A percentile compares a stretch with the other conserved stretches of the same genome.
Evolutionary conservation across 2,888 invertebrate species (phyloP).

Genomic region (Euphydryas editha): DNA sequence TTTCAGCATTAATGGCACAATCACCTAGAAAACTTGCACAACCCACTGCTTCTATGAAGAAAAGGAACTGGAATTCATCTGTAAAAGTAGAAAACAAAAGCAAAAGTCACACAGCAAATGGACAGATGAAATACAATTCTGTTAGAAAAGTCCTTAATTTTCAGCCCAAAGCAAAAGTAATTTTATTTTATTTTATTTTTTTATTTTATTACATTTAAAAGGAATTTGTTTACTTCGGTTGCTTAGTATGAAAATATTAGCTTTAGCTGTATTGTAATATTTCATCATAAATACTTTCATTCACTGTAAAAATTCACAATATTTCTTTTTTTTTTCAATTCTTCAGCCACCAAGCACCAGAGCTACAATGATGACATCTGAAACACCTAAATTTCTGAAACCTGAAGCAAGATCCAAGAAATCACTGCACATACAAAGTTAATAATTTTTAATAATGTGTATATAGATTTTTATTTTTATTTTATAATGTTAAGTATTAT

Average conservation of each 20-base stretch:
- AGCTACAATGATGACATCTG: slow-evolving; percentile 52
- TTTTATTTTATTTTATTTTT: background rate
- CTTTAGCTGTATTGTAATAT: too few species aligned
- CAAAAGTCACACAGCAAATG: slow-evolving; percentile 61
- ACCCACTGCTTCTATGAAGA: slow-evolving; percentile 52
- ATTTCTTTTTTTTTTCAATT: slow-evolving; percentile 12
- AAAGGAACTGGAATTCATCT: slow-evolving; percentile 73
- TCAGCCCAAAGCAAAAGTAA: slow-evolving; percentile 59
- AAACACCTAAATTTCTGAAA: slow-evolving; percentile 63
- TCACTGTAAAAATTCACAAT: background rate
- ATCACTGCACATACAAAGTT: slow-evolving; percentile 59
- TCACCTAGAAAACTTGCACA: slow-evolving; percentile 52
- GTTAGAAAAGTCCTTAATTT: slow-evolving; percentile 73
- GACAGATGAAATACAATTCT: slow-evolving; percentile 58
- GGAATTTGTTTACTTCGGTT: too few species aligned
- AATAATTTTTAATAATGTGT: slow-evolving; percentile 23
- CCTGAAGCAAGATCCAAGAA: slow-evolving; percentile 62
- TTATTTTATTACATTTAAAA: background rate
- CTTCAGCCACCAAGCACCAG: slow-evolving; percentile 55
- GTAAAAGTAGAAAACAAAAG: slow-evolving; percentile 65
- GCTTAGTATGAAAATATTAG: too few species aligned
- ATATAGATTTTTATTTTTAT: background rate
- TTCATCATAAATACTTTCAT: background rate
- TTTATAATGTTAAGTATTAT: slow-evolving; percentile 28
- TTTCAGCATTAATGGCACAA: slow-evolving; percentile 58